Percentiles rank a stretch among this genome's conserved stretches.
These are phyloP conservation scores for Colinus virginianus DNA, from an alignment of 2,113 vertebrate genomes.

Conservation along the genomic window DNA sequence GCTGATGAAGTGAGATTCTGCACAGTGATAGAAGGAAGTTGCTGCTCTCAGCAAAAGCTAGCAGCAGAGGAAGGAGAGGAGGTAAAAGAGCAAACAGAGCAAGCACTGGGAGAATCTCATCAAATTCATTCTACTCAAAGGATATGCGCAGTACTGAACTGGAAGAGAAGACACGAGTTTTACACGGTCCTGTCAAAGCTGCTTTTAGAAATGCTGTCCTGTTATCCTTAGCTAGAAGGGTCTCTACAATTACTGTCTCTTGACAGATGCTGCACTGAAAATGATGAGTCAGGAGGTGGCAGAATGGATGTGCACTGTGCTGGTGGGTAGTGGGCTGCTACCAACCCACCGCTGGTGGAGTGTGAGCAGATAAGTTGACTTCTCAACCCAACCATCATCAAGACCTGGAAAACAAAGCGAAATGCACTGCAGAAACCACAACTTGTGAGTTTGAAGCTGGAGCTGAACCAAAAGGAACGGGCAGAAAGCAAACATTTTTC, in stretches of 20 bases:
- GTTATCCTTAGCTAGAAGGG: not conserved
- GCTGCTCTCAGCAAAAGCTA: not conserved
- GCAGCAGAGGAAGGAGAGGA: not conserved
- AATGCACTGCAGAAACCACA: not conserved
- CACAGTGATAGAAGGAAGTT: not conserved
- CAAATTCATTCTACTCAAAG: not conserved
- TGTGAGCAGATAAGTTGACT: not conserved
- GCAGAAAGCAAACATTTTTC: not conserved
- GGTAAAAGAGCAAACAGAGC: not conserved
- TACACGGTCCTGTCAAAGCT: slow-evolving; percentile 7
- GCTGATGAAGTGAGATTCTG: slow-evolving; percentile 2
- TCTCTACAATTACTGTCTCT: not conserved
- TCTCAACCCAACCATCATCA: fast-evolving
- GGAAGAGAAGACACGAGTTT: not conserved
- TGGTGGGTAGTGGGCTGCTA: not conserved
- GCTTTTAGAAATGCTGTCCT: not conserved
- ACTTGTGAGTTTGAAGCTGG: not conserved
- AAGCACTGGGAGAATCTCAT: fast-evolving
- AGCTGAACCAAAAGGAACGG: not conserved
- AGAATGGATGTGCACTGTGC: not conserved
- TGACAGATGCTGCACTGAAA: not conserved
- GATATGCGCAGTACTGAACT: not conserved
- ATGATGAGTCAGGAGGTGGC: not conserved
- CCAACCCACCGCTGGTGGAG: not conserved
- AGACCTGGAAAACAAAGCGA: not conserved